Base-by-base conservation (phyloP, 2,797 vertebrate genomes). In the Nyctibius grandis region DNA sequence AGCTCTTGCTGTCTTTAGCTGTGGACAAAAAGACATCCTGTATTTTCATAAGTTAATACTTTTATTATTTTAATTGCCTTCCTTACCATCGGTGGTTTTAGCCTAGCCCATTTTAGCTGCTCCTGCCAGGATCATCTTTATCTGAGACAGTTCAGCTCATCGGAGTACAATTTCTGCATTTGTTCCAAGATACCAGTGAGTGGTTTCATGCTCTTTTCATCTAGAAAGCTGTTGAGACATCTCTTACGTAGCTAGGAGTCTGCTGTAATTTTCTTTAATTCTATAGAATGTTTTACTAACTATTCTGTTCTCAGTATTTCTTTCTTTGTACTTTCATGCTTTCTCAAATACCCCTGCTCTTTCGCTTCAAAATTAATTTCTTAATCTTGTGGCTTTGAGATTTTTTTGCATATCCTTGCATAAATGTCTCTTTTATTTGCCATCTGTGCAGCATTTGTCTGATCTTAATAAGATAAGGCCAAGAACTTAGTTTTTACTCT, bases 381-480 rank as follows among this genome's bases (percentile, higher is more conserved):
- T 92, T 85, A 57, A 65, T 91, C 78, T 85, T 56, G 38, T 78
- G 68, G 19, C 64, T 95, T 64, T 47, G 44, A 96, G 85, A 57
- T 56, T 86, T 88, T 63, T 76, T 67, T 12, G 13, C 13, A 20
- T 89, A 88, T 82, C 44, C 34, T 73, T 91, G 72, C 85, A 79
- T 69, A 91, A 91, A 79, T 91, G 82, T 73, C 76, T 88, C 65
- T 67, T 75, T 42, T 57, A 74, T 88, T 94, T 91, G 56, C 60
- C n/a, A 69, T 73, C 85, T 95, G 69, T 91, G 69, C 45, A 65
- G 73, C 36, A 42, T 84, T 95, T 91, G 44, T 90, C 79, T 93
- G 69, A 84, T 92, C 73, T 73, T 77, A 81, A 86, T 92, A 92
- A 88, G 82, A 70, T 86, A 92, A 89, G 51, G 47, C 85, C 50